These are phyloP conservation scores for Serranus cabrilla DNA, from an alignment of 2,797 vertebrate species.

Conservation along the genomic window DNA sequence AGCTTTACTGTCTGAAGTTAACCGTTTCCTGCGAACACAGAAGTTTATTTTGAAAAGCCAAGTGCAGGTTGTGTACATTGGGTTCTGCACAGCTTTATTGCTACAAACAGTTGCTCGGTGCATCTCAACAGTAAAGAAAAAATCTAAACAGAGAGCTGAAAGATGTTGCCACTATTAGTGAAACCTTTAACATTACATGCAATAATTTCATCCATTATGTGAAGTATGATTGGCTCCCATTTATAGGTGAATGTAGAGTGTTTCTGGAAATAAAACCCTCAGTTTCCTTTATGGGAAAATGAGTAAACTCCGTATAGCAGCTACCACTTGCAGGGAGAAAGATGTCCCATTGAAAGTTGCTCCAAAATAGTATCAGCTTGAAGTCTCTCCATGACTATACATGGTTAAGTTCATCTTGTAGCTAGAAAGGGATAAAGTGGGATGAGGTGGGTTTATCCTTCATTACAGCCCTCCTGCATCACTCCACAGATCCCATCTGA, in stretches of 20 bases:
- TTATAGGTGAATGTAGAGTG: neutral
- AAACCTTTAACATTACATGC: neutral
- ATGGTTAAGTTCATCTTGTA: slow-evolving; percentile 50
- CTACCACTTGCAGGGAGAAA: neutral
- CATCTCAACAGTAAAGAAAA: neutral
- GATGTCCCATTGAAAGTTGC: neutral
- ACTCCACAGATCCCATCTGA: neutral
- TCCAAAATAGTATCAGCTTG: slow-evolving; percentile 12
- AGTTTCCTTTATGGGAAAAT: neutral
- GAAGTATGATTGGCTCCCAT: neutral
- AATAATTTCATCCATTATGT: neutral
- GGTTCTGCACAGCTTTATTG: neutral
- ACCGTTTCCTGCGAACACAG: too few relatives aligned
- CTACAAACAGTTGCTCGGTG: neutral
- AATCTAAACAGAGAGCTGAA: neutral
- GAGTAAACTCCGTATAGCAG: neutral
- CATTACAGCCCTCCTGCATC: slow-evolving; percentile 17
- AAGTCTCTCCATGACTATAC: slow-evolving; percentile 43
- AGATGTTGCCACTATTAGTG: neutral
- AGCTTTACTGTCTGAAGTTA: too few relatives aligned
- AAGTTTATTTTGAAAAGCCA: too few relatives aligned
- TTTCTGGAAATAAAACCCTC: neutral
- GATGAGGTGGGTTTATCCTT: slow-evolving; percentile 35
- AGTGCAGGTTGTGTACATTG: neutral
- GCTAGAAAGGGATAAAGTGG: slow-evolving; percentile 40